Conservation (phyloP, 1,140 invertebrate species). For the Drosophila grimshawi region DNA sequence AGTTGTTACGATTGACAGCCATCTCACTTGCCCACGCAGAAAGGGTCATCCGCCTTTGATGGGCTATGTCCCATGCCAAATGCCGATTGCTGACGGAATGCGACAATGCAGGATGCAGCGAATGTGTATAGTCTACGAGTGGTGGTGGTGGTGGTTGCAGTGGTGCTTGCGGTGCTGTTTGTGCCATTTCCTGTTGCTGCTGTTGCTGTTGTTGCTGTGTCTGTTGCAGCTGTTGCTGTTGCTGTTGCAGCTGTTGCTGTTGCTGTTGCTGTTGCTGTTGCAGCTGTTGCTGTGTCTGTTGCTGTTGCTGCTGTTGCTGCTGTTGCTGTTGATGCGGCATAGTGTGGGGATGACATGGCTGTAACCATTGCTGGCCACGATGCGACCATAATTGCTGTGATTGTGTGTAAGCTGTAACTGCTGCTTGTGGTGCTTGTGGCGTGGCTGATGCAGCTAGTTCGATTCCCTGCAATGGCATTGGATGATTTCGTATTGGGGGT, state of each 20-base stretch:
- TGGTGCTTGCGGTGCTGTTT: not conserved
- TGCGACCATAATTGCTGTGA: not conserved
- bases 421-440: not conserved
- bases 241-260: not conserved
- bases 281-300: not conserved
- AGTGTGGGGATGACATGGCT: not conserved
- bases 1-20: too few relatives aligned
- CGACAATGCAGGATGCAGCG: too few relatives aligned
- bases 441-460: constrained; percentile 2
- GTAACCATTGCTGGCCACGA: not conserved
- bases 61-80: too few relatives aligned
- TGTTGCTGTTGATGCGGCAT: not conserved
- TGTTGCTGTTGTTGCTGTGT: not conserved
- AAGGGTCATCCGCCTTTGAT: too few relatives aligned
- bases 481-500: too few relatives aligned
- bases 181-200: too few relatives aligned
- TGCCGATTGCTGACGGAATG: too few relatives aligned
- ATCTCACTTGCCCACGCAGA: too few relatives aligned
- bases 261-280: constrained; percentile 4
- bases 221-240: not conserved
- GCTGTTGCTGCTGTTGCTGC: constrained; percentile 3
- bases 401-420: not conserved
- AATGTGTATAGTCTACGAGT: too few relatives aligned
- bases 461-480: not conserved
- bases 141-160: too few relatives aligned